Evolutionary conservation across 2,888 invertebrate species (phyloP).

Genomic region (Andrena praecox): DNA sequence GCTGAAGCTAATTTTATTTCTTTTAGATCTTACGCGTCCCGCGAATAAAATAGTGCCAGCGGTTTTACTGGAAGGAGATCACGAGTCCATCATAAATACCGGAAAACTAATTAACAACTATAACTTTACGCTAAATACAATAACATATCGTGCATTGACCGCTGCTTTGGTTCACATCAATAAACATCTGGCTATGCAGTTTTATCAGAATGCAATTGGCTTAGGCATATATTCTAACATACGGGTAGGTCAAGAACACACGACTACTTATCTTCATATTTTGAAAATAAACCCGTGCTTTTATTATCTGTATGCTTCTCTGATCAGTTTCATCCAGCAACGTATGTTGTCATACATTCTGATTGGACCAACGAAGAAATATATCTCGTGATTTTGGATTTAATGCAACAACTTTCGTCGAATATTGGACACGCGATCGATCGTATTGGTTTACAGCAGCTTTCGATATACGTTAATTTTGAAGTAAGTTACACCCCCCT

Average conservation of each 20-base stretch:
- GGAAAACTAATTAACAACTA: slow-evolving; percentile 65
- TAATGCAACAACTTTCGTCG: slow-evolving; percentile 65
- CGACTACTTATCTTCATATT: neutral
- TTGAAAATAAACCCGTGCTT: slow-evolving; percentile 2
- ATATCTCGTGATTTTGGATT: slow-evolving; percentile 69
- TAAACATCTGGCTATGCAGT: slow-evolving; percentile 67
- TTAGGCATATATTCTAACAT: slow-evolving; percentile 73
- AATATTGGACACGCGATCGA: slow-evolving; percentile 71
- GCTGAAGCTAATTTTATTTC: slow-evolving; percentile 8
- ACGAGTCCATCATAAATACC: slow-evolving; percentile 59
- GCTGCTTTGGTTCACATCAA: slow-evolving; percentile 67
- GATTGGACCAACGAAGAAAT: slow-evolving; percentile 78
- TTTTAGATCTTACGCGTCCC: slow-evolving; percentile 71
- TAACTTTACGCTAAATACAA: slow-evolving; percentile 60
- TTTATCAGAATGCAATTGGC: slow-evolving; percentile 72
- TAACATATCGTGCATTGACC: slow-evolving; percentile 70
- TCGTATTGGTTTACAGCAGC: slow-evolving; percentile 39
- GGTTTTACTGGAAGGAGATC: slow-evolving; percentile 54
- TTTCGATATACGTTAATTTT: slow-evolving; percentile 67
- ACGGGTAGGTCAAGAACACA: slow-evolving; percentile 62
- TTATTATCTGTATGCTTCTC: neutral
- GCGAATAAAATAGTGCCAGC: slow-evolving; percentile 68
- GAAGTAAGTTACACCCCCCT: slow-evolving; percentile 61
- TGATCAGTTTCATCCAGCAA: slow-evolving; percentile 44
- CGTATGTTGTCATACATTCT: slow-evolving; percentile 68